Evolutionary conservation across 2,113 vertebrate genomes (phyloP), one percentile per base, ranked within the genome.

Genomic region (Nipponia nippon): DNA sequence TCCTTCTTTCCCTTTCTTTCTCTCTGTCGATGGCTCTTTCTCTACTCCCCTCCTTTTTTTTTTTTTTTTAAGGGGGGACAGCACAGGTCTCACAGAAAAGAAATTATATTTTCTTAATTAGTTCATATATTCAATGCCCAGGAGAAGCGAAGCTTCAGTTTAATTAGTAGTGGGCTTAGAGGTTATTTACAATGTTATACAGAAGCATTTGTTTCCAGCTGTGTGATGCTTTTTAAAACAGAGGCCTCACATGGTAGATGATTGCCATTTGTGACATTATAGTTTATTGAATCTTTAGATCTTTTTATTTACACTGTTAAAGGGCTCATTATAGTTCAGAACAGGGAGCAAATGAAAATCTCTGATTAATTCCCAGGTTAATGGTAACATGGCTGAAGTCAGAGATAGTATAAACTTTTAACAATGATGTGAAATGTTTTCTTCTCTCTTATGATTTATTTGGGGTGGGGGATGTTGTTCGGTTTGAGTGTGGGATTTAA

Each of bases 151-250:
- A 59, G 89, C 90, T 98, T 98, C 96, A 73, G 89, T 98, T 97
- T 98, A 98, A 98, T 98, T 98, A 98, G 98, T 92, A 96, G 93
- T 97, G 96, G 96, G 97, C 97, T 98, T 97, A 96, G 97, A 97
- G 97, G 96, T 98, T 98, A 98, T 98, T 98, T 98, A 98, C 96
- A 97, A 95, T 95, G 96, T 97, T 98, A 97, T 83, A 89, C 82
- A 96, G 97, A 97, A 97, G 95, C 96, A 97, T 97, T 98, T 98
- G 95, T 98, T 97, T 98, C 98, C 98, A 98, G 97, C 97, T 98
- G 98, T 84, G 97, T 79, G 59, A 94, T 46, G 86, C 95, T 97
- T 97, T 97, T 95, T 95, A 97, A 94, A 20, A 11, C 88, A 32
- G 72, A 90, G 91, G 81, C 85, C 79, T 97, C 78, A 75, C 97